These are phyloP conservation scores for Drosophila merina DNA, from an alignment of 2,888 invertebrate genomes.

Conservation along the genomic window DNA sequence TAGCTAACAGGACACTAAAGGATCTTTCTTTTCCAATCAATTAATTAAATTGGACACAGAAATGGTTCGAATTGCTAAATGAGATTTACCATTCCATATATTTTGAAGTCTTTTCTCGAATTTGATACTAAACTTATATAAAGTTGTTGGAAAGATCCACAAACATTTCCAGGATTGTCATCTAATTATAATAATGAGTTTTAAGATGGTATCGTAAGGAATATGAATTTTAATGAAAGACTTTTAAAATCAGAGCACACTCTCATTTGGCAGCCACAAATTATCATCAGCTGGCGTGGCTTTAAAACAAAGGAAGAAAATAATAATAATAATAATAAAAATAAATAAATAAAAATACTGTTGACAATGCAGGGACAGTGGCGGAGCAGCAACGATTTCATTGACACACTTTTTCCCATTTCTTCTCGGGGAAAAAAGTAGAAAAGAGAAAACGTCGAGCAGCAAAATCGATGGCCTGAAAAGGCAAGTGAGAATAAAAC, in stretches of 20 bases:
- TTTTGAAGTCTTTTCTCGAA: not conserved
- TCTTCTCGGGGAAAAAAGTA: conserved; percentile 31
- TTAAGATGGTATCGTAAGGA: too few species aligned
- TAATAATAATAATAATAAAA: conserved; percentile 1
- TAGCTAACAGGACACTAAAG: conserved; percentile 23
- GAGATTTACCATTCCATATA: not conserved
- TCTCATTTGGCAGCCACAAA: conserved; percentile 37
- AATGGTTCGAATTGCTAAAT: not conserved
- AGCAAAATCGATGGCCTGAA: conserved; percentile 74
- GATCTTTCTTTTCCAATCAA: conserved; percentile 9
- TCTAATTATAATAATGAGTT: too few species aligned
- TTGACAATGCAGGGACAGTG: conserved; percentile 43
- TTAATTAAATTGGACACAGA: conserved; percentile 9
- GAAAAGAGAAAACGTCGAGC: conserved; percentile 61
- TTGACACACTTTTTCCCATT: conserved; percentile 60
- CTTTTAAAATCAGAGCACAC: not conserved
- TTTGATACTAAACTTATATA: not conserved
- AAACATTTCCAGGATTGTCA: not conserved
- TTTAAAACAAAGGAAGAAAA: conserved; percentile 20
- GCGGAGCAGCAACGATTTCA: conserved; percentile 63
- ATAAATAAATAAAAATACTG: conserved; percentile 21
- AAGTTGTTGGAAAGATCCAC: not conserved
- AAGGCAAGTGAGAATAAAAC: conserved; percentile 62
- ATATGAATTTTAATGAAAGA: too few species aligned
- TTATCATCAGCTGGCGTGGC: conserved; percentile 41